Evolutionary conservation across 2,888 invertebrate species (phyloP).

Genomic region (Agonopterix heracliana): DNA sequence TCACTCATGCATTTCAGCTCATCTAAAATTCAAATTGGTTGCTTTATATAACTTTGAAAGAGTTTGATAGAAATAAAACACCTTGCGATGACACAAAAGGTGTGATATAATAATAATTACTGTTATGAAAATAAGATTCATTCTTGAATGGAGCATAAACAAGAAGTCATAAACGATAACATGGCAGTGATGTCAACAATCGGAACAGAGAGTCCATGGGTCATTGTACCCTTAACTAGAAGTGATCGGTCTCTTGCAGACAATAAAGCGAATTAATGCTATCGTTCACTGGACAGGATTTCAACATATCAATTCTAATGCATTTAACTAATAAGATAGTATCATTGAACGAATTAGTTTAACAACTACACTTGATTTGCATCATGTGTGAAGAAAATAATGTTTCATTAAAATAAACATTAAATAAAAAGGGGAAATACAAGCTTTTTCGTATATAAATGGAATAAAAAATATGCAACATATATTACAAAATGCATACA

Average conservation of each 20-base stretch:
- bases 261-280: constrained; percentile 54
- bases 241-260: constrained; percentile 42
- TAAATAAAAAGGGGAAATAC: too few species aligned
- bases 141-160: neutral
- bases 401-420: too few species aligned
- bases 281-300: constrained; percentile 31
- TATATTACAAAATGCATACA: too few species aligned
- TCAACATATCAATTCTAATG: constrained; percentile 25
- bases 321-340: constrained; percentile 26
- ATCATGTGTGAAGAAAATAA: too few species aligned
- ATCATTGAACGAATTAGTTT: constrained; percentile 20
- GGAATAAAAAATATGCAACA: too few species aligned
- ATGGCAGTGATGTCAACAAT: constrained; percentile 35
- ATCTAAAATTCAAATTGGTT: constrained; percentile 32
- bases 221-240: constrained; percentile 56
- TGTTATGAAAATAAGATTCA: constrained; percentile 7
- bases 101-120: constrained; percentile 1
- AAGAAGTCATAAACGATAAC: too few species aligned
- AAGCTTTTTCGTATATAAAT: too few species aligned
- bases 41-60: constrained; percentile 4
- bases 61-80: constrained; percentile 3
- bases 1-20: constrained; percentile 22
- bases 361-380: neutral
- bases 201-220: constrained; percentile 42
- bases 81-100: constrained; percentile 1